These are phyloP conservation scores for Thereuonema tuberculata DNA, from an alignment of 1,140 invertebrate genomes.

Conservation along the genomic window DNA sequence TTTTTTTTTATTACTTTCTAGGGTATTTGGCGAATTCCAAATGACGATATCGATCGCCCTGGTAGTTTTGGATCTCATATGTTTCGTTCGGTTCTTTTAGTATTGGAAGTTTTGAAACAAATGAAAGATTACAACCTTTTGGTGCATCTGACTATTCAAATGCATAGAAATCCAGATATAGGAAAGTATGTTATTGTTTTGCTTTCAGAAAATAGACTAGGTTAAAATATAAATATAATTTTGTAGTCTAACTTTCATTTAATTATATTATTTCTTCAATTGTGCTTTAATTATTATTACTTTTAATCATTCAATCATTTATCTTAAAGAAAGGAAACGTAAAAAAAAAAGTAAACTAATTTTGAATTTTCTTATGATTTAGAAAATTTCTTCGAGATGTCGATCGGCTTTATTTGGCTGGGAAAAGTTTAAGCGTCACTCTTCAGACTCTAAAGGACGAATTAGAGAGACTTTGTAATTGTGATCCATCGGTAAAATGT, in stretches of 20 bases:
- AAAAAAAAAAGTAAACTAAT: no score
- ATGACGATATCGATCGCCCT: slow-evolving; percentile 74
- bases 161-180: slow-evolving; percentile 60
- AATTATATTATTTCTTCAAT: neutral
- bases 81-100: slow-evolving; percentile 61
- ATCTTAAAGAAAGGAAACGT: no score
- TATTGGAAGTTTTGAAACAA: slow-evolving; percentile 64
- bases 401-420: slow-evolving; percentile 17
- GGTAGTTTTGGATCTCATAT: slow-evolving; percentile 85
- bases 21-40: slow-evolving; percentile 83
- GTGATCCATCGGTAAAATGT: slow-evolving; percentile 13
- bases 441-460: slow-evolving; percentile 12
- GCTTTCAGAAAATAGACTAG: no score
- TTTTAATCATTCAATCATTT: neutral
- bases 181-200: slow-evolving; percentile 60
- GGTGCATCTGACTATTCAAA: slow-evolving; percentile 60
- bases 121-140: slow-evolving; percentile 64
- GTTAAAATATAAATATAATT: no score
- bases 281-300: neutral
- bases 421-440: slow-evolving; percentile 8
- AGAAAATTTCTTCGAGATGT: slow-evolving; percentile 21
- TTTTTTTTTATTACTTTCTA: slow-evolving; percentile 26
- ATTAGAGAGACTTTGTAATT: slow-evolving; percentile 14
- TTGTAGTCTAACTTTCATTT: neutral
- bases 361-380: no score